A percentile compares a stretch with the other conserved stretches of the same genome.
These are phyloP conservation scores for Steatornis caripensis DNA, from an alignment of 2,113 vertebrate species.

Conservation along the genomic window DNA sequence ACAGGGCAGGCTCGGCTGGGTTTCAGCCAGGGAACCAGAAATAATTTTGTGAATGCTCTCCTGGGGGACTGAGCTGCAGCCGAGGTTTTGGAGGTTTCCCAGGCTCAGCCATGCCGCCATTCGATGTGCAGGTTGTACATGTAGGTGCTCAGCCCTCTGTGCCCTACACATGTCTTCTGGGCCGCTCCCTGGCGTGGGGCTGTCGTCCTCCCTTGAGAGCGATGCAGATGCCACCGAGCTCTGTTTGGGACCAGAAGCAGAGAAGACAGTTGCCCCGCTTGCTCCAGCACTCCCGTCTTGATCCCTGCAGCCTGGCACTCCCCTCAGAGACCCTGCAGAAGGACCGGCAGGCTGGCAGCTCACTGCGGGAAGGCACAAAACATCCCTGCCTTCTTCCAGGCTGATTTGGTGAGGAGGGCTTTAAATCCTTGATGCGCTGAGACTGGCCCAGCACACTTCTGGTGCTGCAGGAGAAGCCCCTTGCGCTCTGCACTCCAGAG, in stretches of 20 bases:
- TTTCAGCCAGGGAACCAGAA: background rate
- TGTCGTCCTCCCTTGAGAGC: background rate
- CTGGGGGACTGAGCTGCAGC: accelerated
- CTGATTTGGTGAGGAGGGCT: background rate
- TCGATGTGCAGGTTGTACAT: accelerated
- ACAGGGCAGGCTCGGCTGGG: background rate
- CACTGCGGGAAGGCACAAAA: accelerated
- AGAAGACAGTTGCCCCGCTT: background rate
- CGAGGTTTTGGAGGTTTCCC: background rate
- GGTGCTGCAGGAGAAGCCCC: background rate
- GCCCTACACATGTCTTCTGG: background rate
- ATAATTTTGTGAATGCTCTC: background rate
- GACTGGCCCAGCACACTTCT: accelerated
- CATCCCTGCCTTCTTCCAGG: background rate
- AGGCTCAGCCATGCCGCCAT: background rate
- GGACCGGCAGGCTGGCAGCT: background rate
- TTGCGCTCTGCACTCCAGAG: background rate
- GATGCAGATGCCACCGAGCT: accelerated
- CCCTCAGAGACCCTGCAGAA: background rate
- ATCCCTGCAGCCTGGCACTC: background rate
- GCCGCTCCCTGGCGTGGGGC: accelerated
- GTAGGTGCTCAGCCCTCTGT: background rate
- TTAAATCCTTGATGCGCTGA: accelerated
- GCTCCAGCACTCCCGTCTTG: background rate
- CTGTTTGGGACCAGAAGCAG: background rate